A percentile compares a stretch with the other conserved stretches of the same genome.
phyloP scores from a whole-genome alignment of 2,113 vertebrate species.

The Siniperca knerii region DNA sequence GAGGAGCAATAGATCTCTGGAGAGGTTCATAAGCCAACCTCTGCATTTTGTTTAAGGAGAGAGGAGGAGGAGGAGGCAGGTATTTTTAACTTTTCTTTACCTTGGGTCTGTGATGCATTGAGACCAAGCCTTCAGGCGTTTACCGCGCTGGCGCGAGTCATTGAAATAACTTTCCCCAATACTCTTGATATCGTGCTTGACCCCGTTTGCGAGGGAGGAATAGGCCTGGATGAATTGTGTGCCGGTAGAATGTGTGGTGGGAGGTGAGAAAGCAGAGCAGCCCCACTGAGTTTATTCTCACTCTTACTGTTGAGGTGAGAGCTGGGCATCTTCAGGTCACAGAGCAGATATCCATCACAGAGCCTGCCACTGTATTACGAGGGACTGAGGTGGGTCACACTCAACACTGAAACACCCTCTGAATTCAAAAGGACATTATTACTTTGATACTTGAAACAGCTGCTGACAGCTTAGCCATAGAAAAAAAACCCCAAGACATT shows the following conservation, averaged over 20 bases:
- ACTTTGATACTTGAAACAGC: neutral
- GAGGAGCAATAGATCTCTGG: conserved; percentile 63
- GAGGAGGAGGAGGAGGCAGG: conserved; percentile 9
- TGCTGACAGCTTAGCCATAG: neutral
- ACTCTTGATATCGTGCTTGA: conserved; percentile 77
- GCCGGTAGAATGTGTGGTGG: conserved; percentile 29
- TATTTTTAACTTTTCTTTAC: conserved; percentile 80
- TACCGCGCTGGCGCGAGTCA: conserved; percentile 68
- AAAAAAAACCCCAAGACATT: neutral
- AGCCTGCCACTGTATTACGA: conserved; percentile 10
- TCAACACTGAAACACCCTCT: conserved; percentile 22
- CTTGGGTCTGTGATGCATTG: conserved; percentile 73
- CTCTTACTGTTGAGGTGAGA: conserved; percentile 39
- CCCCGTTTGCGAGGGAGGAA: conserved; percentile 74
- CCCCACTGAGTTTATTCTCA: conserved; percentile 25
- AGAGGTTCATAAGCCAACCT: conserved; percentile 67
- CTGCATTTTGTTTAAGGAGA: conserved; percentile 67
- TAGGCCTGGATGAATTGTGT: conserved; percentile 69
- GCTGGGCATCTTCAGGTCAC: conserved; percentile 69
- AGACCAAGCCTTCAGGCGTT: conserved; percentile 74
- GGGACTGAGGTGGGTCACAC: conserved; percentile 35
- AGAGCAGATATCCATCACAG: conserved; percentile 61
- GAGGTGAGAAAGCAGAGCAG: conserved; percentile 50
- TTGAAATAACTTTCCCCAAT: conserved; percentile 82
- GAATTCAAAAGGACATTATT: conserved; percentile 21